phyloP scores from a whole-genome alignment of 1,140 invertebrate species.

The Eubasilissa regina region DNA sequence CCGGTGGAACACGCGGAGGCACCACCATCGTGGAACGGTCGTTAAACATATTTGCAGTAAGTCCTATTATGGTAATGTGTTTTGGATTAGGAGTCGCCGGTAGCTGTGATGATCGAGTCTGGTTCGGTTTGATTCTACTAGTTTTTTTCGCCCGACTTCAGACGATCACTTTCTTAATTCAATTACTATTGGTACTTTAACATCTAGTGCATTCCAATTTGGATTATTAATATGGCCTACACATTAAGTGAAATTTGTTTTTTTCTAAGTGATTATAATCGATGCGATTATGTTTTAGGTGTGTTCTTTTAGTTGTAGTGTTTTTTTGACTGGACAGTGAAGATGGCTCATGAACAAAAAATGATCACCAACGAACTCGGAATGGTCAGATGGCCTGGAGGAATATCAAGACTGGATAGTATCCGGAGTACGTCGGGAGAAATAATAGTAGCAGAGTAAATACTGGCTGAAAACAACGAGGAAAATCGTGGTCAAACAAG shows the following conservation, averaged over 20 bases:
- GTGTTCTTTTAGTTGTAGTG: background rate
- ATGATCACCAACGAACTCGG: no score
- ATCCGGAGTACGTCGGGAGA: no score
- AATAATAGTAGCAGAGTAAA: no score
- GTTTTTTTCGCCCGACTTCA: background rate
- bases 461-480: no score
- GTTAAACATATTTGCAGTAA: background rate
- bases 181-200: background rate
- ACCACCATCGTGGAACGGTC: background rate
- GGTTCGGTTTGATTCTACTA: background rate
- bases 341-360: no score
- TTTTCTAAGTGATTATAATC: background rate
- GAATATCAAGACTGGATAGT: no score
- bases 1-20: background rate
- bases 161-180: constrained; percentile 32
- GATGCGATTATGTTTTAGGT: background rate
- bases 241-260: background rate
- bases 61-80: constrained; percentile 13
- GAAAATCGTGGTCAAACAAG: no score
- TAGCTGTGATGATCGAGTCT: constrained; percentile 15
- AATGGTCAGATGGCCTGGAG: no score
- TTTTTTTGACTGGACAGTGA: no score
- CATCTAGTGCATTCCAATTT: background rate
- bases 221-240: background rate
- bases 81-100: background rate